Conservation (phyloP, 2,113 vertebrate species). For the Gopherus evgoodei region DNA sequence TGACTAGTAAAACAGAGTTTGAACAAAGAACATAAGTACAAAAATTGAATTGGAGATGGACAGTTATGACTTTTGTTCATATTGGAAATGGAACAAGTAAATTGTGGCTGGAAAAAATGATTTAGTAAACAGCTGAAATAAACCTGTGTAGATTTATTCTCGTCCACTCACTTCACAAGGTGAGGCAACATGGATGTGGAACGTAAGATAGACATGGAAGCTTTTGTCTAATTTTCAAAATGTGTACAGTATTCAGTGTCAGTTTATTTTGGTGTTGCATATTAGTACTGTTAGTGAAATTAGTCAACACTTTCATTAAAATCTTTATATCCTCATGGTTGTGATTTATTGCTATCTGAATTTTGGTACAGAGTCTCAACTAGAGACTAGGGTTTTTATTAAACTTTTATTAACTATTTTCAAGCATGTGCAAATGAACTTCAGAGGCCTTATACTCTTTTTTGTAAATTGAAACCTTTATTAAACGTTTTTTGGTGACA, state of each 20-base stretch:
- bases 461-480: neutral
- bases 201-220: neutral
- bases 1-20: too few relatives aligned
- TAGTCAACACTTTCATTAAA: neutral
- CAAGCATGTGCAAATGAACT: neutral
- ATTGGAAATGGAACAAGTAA: neutral
- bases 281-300: neutral
- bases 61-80: neutral
- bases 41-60: neutral
- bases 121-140: neutral
- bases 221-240: neutral
- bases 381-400: neutral
- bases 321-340: neutral
- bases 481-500: neutral
- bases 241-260: neutral
- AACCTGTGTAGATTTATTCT: neutral
- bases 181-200: neutral
- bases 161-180: neutral
- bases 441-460: neutral
- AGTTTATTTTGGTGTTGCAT: neutral
- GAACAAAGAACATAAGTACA: neutral
- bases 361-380: neutral
- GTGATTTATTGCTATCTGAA: neutral
- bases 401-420: neutral
- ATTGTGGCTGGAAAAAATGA: too few relatives aligned